These are phyloP conservation scores for Bungarus multicinctus DNA, from an alignment of 2,113 vertebrate genomes.

Conservation along the genomic window DNA sequence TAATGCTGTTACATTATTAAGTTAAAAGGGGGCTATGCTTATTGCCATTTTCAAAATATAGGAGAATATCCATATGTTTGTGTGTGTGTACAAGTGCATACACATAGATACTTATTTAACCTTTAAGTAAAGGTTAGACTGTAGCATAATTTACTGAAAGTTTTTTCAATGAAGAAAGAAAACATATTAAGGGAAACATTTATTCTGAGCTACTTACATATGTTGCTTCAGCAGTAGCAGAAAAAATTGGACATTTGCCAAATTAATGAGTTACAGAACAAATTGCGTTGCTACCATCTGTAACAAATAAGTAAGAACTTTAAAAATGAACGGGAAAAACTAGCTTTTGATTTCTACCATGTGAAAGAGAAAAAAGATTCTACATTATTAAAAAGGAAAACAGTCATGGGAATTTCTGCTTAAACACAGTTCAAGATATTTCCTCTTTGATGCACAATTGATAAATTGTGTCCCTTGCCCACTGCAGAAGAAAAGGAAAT, in stretches of 20 bases:
- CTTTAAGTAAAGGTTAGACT: background rate
- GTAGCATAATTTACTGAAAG: background rate
- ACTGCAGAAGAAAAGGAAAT: background rate
- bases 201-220: slow-evolving; percentile 39
- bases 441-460: background rate
- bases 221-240: slow-evolving; percentile 39
- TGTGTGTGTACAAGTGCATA: background rate
- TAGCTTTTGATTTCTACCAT: background rate
- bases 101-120: background rate
- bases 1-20: background rate
- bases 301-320: slow-evolving; percentile 28
- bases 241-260: slow-evolving; percentile 36
- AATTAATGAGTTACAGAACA: slow-evolving; percentile 37
- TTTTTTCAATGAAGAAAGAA: background rate
- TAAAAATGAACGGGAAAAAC: background rate
- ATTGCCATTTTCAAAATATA: background rate
- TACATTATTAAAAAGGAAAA: background rate
- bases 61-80: background rate
- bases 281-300: slow-evolving; percentile 30
- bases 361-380: background rate
- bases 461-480: background rate
- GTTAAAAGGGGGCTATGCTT: background rate
- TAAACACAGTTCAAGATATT: background rate
- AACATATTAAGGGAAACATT: slow-evolving; percentile 33
- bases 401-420: background rate